These are phyloP conservation scores for Nemotelus nigrinus DNA, from an alignment of 2,888 invertebrate species.

Conservation along the genomic window DNA sequence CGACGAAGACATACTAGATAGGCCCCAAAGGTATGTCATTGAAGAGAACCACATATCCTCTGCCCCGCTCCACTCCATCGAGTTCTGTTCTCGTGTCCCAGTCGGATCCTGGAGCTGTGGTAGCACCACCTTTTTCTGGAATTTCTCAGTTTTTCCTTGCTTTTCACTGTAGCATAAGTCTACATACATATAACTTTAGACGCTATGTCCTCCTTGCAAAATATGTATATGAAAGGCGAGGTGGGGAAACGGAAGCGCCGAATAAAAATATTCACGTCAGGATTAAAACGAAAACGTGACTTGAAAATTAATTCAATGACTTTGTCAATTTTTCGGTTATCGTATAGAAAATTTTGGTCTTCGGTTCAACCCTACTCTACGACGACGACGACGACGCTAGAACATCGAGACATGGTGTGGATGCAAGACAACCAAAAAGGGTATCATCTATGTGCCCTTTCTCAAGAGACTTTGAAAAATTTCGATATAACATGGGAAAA, in stretches of 20 bases:
- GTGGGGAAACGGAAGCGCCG: conserved; percentile 1
- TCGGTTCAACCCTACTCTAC: conserved; percentile 3
- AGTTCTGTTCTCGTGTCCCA: not conserved
- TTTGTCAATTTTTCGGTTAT: conserved; percentile 52
- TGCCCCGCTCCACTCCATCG: not conserved
- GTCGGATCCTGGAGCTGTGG: not conserved
- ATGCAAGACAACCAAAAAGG: too few relatives aligned
- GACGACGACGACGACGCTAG: too few relatives aligned
- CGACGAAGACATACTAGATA: conserved; percentile 35
- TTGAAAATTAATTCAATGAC: conserved; percentile 61
- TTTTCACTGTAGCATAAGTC: conserved; percentile 12
- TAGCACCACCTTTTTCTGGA: conserved; percentile 5
- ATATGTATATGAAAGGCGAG: not conserved
- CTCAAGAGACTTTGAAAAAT: too few relatives aligned
- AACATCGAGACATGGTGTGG: too few relatives aligned
- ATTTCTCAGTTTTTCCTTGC: conserved; percentile 1
- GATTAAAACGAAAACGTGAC: conserved; percentile 65
- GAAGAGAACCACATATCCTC: conserved; percentile 25
- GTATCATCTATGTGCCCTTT: too few relatives aligned
- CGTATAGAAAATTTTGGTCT: conserved; percentile 40
- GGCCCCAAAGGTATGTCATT: conserved; percentile 42
- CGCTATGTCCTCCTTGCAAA: not conserved
- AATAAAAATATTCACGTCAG: conserved; percentile 62
- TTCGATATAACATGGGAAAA: too few relatives aligned
- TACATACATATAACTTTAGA: conserved; percentile 20